These are phyloP conservation scores for Labeo catla DNA, from an alignment of 2,113 vertebrate species.

Conservation along the genomic window DNA sequence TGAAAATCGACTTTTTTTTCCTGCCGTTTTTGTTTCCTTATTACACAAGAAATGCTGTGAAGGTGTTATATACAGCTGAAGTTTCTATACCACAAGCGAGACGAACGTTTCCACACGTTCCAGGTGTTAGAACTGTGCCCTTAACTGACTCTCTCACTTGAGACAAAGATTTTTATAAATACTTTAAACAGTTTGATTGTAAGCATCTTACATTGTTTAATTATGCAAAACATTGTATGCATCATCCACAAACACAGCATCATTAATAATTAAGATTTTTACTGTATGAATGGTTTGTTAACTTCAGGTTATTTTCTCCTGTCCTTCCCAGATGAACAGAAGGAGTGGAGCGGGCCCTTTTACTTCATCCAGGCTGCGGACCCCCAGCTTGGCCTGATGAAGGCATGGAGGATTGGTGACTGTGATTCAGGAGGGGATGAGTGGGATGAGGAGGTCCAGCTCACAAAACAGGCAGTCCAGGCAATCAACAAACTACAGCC, in stretches of 20 bases:
- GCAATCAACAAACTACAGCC: constrained; percentile 85
- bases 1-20: constrained; percentile 5
- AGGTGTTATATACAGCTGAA: constrained; percentile 7
- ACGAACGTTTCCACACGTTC: neutral
- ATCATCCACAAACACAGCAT: constrained; percentile 34
- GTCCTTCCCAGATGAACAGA: constrained; percentile 78
- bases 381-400: constrained; percentile 95
- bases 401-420: constrained; percentile 87
- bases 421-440: constrained; percentile 83
- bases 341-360: constrained; percentile 88
- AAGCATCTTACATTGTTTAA: constrained; percentile 40
- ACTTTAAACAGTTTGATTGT: constrained; percentile 61
- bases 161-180: constrained; percentile 58
- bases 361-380: constrained; percentile 94
- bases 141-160: constrained; percentile 36
- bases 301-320: neutral
- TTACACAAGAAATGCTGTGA: constrained; percentile 10
- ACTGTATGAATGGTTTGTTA: constrained; percentile 20
- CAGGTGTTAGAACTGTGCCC: neutral
- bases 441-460: constrained; percentile 87
- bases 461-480: constrained; percentile 84
- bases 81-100: neutral
- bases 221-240: constrained; percentile 63
- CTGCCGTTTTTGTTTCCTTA: constrained; percentile 21
- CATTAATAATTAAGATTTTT: constrained; percentile 61